A percentile compares a stretch with the other conserved stretches of the same genome.
Evolutionary conservation across 2,797 vertebrate genomes (phyloP).

Genomic region (Lutra lutra): DNA sequence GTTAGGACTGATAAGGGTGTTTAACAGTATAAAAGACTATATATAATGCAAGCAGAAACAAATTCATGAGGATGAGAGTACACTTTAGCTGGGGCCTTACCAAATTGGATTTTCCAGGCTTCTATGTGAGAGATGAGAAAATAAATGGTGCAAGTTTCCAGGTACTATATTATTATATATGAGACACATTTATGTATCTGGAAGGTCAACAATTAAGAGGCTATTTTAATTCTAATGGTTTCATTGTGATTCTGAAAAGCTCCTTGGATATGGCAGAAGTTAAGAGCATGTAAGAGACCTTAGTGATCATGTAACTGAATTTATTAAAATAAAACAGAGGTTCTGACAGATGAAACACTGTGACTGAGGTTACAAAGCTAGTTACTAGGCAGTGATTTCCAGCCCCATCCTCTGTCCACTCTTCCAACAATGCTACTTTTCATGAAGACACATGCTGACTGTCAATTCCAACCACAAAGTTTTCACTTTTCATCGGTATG

Average conservation of each 20-base stretch:
- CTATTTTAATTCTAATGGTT: slow-evolving; percentile 30
- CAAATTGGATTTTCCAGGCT: not conserved
- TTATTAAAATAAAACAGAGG: not conserved
- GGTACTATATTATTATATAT: not conserved
- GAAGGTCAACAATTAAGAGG: not conserved
- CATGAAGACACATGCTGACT: not conserved
- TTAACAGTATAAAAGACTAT: not conserved
- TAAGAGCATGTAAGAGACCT: not conserved
- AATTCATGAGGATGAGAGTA: not conserved
- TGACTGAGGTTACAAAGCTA: not conserved
- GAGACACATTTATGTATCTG: not conserved
- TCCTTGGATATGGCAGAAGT: slow-evolving; percentile 15
- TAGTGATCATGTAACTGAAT: slow-evolving; percentile 1
- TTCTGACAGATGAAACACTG: not conserved
- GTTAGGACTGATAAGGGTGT: not conserved
- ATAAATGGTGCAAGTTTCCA: not conserved
- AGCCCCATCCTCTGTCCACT: not conserved
- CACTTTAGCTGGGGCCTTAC: not conserved
- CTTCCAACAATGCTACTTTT: not conserved
- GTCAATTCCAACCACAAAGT: not conserved
- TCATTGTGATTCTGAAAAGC: slow-evolving; percentile 49
- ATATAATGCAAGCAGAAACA: not conserved
- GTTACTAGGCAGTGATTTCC: not conserved
- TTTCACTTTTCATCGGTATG: not conserved
- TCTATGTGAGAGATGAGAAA: not conserved